Evolutionary conservation across 2,113 vertebrate genomes (phyloP), one percentile per base, ranked within the genome.

Genomic region (Xenus cinereus): DNA sequence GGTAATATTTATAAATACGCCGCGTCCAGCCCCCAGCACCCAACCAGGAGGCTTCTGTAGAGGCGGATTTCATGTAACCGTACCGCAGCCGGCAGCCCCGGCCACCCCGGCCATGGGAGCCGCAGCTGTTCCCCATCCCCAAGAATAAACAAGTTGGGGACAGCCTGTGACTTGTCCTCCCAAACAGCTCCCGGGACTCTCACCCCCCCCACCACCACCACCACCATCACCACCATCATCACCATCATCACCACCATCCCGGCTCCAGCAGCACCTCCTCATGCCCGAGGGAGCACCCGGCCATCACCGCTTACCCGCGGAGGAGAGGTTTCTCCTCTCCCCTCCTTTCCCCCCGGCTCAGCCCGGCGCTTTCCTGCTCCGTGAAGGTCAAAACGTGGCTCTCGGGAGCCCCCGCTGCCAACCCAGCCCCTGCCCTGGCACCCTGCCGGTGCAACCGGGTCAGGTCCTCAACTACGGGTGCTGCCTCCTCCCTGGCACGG

Each of bases 101-200:
- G 78, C 69, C 32, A 1, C 68, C 68, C 84, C 63, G 4, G 46
- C 79, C 87, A 74, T 5, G 48, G 90, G 87, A 84, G 67, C 95
- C 63, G 69, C 90, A 98, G 97, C 97, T 98, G 97, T 96, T 95
- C 95, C 92, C 77, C 48, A 5, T 39, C 83, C 94, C 94, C 90
- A 90, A 51, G 78, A 96, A 97, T 95, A 96, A 97, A 94, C 95
- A 96, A 90, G 84, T 6, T 9, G 56, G 97, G 97, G 57, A 97
- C 97, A 97, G 79, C 56, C 96, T 91, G 87, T 89, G 95, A 95
- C 96, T 66, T 81, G 94, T 76, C 95, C 94, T 84, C 86, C 94
- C 89, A 20, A 87, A 67, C 20, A 68, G 33, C 71, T 30, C 86
- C 62, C 32, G 1, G 76, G 35, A 75, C 45, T 84, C 48, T 19